Evolutionary conservation across 2,797 vertebrate species (phyloP).

Genomic region (Avahi laniger): DNA sequence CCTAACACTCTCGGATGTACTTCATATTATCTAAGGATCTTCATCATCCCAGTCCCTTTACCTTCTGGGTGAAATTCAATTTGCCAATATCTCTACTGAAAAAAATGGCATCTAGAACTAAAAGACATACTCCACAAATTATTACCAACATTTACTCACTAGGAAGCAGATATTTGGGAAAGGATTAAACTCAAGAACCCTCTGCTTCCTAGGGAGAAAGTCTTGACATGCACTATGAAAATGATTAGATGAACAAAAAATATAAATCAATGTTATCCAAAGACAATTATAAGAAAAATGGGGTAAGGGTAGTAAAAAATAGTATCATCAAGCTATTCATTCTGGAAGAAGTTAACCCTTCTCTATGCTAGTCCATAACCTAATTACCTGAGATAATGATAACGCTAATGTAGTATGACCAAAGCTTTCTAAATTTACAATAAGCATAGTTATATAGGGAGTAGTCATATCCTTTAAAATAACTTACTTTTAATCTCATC

Average conservation of each 20-base stretch:
- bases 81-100: constrained; percentile 2
- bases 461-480: constrained; percentile 54
- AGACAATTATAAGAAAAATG: not conserved
- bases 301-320: not conserved
- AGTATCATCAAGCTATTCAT: not conserved
- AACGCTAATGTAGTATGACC: constrained; percentile 31
- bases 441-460: constrained; percentile 34
- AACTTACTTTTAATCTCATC: constrained; percentile 68
- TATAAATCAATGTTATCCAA: not conserved
- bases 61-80: not conserved
- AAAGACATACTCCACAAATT: constrained; percentile 22
- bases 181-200: not conserved
- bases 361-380: not conserved
- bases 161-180: constrained; percentile 4
- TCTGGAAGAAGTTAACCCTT: constrained; percentile 31
- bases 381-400: constrained; percentile 27
- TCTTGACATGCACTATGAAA: not conserved
- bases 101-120: not conserved
- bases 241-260: constrained; percentile 1
- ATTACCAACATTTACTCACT: constrained; percentile 10
- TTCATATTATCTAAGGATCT: not conserved
- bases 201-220: not conserved
- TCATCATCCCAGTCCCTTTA: not conserved
- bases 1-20: not conserved
- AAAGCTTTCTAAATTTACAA: constrained; percentile 38